phyloP scores from a whole-genome alignment of 2,888 invertebrate genomes.

The Thysanoteuthis rhombus region DNA sequence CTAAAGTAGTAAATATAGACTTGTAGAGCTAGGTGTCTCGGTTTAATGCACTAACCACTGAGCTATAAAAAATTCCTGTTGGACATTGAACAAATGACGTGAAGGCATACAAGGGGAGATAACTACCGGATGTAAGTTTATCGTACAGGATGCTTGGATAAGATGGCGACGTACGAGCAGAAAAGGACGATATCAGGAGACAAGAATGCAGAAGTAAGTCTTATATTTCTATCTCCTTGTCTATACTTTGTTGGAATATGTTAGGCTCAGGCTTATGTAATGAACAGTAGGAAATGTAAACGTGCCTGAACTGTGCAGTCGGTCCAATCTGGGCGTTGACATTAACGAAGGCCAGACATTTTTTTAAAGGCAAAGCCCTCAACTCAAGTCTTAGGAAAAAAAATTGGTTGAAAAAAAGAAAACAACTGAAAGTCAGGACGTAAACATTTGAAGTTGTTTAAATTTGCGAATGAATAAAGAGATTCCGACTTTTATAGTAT shows the following conservation, averaged over 20 bases:
- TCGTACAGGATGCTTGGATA: background rate
- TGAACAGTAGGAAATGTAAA: background rate
- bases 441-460: background rate
- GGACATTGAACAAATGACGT: background rate
- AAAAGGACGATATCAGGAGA: background rate
- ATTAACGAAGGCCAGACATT: background rate
- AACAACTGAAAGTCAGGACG: background rate
- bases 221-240: background rate
- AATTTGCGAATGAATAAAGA: background rate
- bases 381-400: background rate
- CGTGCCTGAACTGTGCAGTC: background rate
- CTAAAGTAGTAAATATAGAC: too few relatives aligned
- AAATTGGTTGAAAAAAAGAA: background rate
- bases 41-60: too few relatives aligned
- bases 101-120: conserved; percentile 12
- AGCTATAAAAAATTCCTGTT: background rate
- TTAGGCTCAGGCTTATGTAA: background rate
- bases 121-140: background rate
- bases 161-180: background rate
- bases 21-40: too few relatives aligned
- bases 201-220: background rate
- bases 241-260: background rate
- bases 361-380: background rate
- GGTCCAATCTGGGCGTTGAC: background rate
- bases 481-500: too few relatives aligned